Evolutionary conservation across 2,113 vertebrate genomes (phyloP), one percentile per base, ranked within the genome.

Genomic region (Sialia sialis): DNA sequence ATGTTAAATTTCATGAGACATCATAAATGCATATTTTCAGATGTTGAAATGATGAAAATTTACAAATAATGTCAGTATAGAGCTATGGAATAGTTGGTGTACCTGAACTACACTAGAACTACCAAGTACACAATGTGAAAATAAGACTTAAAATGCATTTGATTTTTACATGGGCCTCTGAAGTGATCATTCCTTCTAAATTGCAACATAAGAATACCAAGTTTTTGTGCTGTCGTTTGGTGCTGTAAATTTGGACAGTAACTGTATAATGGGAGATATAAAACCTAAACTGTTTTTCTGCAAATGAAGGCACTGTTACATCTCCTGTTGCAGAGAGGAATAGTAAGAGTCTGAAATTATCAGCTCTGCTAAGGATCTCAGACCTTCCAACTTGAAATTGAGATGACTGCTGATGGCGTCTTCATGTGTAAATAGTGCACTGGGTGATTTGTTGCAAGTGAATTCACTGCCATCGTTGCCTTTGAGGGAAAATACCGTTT

Each of bases 371-470:
- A 39, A 30, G 25, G 11, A 44, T 60, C 58, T 75, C 27, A 27
- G 25, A 69, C 25, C 19, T 63, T 51, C 78, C 49, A 18, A 62
- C 36, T 17, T 51, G 52, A 85, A 77, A 22, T 48, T 54, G 30
- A 62, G 43, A 18, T 62, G 17, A 15, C 41, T 74, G 17, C 34
- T 54, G 38, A 70, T 60, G 8, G 10, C 13, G 6, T 60, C 36
- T 58, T 76, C n/a, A 39, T 10, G 49, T 76, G 30, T 0, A 1
- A 76, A 27, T 13, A n/a, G 6, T 17, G 5, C 5, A 8, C 16
- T 38, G 7, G 23, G 3, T 32, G 32, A 26, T 68, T n/a, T 38
- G 9, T 48, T 46, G 19, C 0, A 1, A 20, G 13, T 39, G 27
- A 76, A 51, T 38, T 60, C 62, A 36, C 32, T 85, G 52, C 62